Evolutionary conservation across 2,888 invertebrate species (phyloP).

Genomic region (Xiphydria camelus): DNA sequence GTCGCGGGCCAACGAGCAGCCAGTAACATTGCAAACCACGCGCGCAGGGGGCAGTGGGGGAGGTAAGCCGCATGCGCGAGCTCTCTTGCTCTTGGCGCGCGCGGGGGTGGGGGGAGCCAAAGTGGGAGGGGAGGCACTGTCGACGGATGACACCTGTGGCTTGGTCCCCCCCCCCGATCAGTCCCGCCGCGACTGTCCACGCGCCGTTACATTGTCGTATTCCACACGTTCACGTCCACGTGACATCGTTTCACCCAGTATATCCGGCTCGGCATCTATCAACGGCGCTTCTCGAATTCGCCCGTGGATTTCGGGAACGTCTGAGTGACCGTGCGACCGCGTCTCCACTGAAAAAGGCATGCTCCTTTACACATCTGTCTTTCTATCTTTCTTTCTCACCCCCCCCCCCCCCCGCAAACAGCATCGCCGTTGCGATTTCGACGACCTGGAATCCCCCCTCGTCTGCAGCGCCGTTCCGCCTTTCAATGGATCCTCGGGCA

Average conservation of each 20-base stretch:
- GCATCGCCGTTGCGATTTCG: too few species aligned
- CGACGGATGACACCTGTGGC: conserved; percentile 53
- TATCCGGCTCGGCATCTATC: background rate
- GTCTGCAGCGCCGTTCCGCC: too few species aligned
- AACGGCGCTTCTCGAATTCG: background rate
- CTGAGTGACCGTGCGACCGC: too few species aligned
- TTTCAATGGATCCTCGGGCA: background rate
- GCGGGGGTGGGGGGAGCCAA: conserved; percentile 10
- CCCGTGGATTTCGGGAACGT: too few species aligned
- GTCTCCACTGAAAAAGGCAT: too few species aligned
- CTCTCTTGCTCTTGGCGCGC: conserved; percentile 17
- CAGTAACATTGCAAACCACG: too few species aligned
- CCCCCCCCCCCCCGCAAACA: conserved; percentile 9
- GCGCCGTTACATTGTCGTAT: conserved; percentile 34
- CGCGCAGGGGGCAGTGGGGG: too few species aligned
- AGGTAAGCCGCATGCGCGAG: conserved; percentile 13
- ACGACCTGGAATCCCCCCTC: too few species aligned
- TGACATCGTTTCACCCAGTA: conserved; percentile 26
- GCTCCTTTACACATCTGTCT: too few species aligned
- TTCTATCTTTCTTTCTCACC: conserved; percentile 3
- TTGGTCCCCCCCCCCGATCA: conserved; percentile 48
- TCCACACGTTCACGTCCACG: conserved; percentile 4
- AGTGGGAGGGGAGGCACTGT: conserved; percentile 22
- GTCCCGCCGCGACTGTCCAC: conserved; percentile 54
- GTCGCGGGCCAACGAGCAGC: too few species aligned